Percentiles rank a stretch among this genome's conserved stretches.
Evolutionary conservation across 2,888 invertebrate genomes (phyloP).

Genomic region (Acleris literana): DNA sequence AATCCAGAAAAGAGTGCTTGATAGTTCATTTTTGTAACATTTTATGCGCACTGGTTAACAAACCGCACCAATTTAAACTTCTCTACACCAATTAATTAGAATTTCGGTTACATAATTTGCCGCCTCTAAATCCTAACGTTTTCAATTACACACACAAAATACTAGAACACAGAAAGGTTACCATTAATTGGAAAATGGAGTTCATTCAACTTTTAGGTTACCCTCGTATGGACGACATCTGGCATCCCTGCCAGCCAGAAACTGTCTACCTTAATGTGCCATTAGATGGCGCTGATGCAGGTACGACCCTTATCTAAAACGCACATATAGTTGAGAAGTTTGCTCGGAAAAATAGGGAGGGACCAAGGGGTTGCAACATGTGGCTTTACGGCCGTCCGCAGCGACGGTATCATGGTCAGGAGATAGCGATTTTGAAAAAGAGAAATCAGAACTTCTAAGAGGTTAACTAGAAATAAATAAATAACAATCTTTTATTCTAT

Average conservation of each 20-base stretch:
- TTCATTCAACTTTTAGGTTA: slow-evolving; percentile 49
- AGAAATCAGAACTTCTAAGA: no score
- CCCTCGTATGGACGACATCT: slow-evolving; percentile 54
- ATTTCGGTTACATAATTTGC: background rate
- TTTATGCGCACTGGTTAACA: no score
- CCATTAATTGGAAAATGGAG: slow-evolving; percentile 49
- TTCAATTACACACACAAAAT: slow-evolving; percentile 25
- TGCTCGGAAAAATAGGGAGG: slow-evolving; percentile 43
- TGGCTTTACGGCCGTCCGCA: slow-evolving; percentile 37
- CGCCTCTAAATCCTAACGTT: background rate
- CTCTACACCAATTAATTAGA: no score
- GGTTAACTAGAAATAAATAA: no score
- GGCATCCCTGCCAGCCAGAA: slow-evolving; percentile 50
- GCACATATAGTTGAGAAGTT: slow-evolving; percentile 68
- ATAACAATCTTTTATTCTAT: no score
- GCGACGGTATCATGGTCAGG: background rate
- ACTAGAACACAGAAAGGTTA: slow-evolving; percentile 34
- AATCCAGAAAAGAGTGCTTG: no score
- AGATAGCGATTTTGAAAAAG: no score
- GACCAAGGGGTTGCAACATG: slow-evolving; percentile 43
- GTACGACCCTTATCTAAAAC: slow-evolving; percentile 73
- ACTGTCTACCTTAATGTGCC: slow-evolving; percentile 71
- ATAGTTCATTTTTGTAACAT: no score
- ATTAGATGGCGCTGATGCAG: slow-evolving; percentile 71
- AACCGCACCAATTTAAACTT: no score